These are phyloP conservation scores for Ceratothoa steindachneri DNA, from an alignment of 2,888 invertebrate species.

Conservation along the genomic window DNA sequence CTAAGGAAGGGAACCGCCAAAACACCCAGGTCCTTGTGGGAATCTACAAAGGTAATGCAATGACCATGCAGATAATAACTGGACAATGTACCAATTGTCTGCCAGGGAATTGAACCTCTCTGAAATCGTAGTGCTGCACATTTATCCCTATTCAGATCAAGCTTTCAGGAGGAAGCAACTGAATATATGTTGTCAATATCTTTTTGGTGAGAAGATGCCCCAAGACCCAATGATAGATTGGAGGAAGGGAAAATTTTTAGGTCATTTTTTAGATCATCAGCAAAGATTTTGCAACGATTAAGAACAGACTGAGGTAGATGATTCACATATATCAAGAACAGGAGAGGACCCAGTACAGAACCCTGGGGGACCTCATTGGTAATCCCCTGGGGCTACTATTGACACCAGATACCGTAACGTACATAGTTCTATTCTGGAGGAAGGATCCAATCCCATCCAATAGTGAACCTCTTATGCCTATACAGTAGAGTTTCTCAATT, in stretches of 20 bases:
- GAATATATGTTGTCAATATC: background rate
- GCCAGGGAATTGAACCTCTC: background rate
- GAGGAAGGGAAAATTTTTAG: background rate
- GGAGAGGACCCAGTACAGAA: background rate
- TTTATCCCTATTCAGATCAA: background rate
- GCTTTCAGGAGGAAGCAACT: background rate
- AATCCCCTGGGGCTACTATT: background rate
- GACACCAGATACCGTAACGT: background rate
- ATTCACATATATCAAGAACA: background rate
- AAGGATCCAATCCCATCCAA: background rate
- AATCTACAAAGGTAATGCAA: background rate
- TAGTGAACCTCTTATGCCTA: background rate
- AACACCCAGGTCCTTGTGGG: background rate
- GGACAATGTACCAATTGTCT: background rate
- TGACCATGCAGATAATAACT: background rate
- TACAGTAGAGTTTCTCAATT: background rate
- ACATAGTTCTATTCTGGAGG: background rate
- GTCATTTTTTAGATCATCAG: background rate
- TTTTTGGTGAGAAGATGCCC: background rate
- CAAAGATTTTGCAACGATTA: background rate
- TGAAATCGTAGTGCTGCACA: background rate
- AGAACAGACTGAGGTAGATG: background rate
- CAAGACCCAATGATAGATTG: background rate
- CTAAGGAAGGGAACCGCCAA: background rate
- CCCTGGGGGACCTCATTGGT: background rate